Conservation (phyloP, 2,888 invertebrate genomes). For the Scaptomyza tumidula region DNA sequence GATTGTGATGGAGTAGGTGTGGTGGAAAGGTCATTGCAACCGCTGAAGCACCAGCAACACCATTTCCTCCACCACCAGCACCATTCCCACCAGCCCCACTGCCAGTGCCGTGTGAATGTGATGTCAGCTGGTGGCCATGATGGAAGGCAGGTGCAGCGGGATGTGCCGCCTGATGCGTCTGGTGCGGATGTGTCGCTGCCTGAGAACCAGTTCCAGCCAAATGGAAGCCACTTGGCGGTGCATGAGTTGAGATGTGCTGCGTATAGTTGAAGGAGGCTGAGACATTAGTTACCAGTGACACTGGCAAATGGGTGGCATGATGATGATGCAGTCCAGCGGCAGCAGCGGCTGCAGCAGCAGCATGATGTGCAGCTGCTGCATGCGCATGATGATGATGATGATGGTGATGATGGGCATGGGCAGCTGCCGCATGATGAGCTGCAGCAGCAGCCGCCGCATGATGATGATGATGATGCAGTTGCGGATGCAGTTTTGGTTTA, state of each 20-base stretch:
- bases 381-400: slow-evolving; percentile 77
- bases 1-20: slow-evolving; percentile 82
- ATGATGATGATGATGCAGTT: slow-evolving; percentile 83
- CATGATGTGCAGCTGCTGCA: slow-evolving; percentile 80
- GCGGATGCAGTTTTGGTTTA: slow-evolving; percentile 92
- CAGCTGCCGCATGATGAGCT: slow-evolving; percentile 67
- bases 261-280: slow-evolving; percentile 85
- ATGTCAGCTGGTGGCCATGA: slow-evolving; percentile 66
- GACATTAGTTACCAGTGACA: slow-evolving; percentile 84
- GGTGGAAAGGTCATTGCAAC: slow-evolving; percentile 81
- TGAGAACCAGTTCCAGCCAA: slow-evolving; percentile 14
- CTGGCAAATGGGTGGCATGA: slow-evolving; percentile 81
- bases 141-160: slow-evolving; percentile 65
- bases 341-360: slow-evolving; percentile 71
- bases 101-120: slow-evolving; percentile 37
- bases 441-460: slow-evolving; percentile 71
- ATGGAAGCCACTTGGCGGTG: slow-evolving; percentile 74
- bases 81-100: slow-evolving; percentile 20
- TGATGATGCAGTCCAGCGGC: slow-evolving; percentile 81
- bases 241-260: slow-evolving; percentile 83
- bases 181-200: slow-evolving; percentile 60
- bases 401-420: slow-evolving; percentile 69
- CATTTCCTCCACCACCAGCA: slow-evolving; percentile 9
- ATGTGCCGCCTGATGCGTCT: slow-evolving; percentile 54
- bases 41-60: slow-evolving; percentile 14